These are phyloP conservation scores for Lota lota DNA, from an alignment of 2,113 vertebrate genomes.

Conservation along the genomic window DNA sequence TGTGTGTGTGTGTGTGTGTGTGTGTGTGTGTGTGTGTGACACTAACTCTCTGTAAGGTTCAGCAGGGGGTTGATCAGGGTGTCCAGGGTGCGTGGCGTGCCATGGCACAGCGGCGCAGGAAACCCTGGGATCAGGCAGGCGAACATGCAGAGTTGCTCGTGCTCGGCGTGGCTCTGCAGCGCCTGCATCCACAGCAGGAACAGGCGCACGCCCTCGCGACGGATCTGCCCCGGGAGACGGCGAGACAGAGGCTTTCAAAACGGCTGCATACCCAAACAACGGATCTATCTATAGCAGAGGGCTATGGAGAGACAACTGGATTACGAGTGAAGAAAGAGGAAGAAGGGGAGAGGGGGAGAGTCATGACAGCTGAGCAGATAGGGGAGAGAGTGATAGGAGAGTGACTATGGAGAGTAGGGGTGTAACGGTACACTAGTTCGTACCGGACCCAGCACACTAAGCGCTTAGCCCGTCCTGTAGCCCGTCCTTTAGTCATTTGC, in stretches of 20 bases:
- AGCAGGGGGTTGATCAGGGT: constrained; percentile 92
- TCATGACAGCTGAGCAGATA: constrained; percentile 19
- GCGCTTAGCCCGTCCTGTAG: neutral
- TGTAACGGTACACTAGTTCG: neutral
- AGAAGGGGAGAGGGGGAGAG: too few species aligned
- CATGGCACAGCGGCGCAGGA: constrained; percentile 85
- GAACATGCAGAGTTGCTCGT: constrained; percentile 95
- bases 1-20: neutral
- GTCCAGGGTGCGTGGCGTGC: constrained; percentile 90
- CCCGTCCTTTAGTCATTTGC: too few species aligned
- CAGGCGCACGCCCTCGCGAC: constrained; percentile 93
- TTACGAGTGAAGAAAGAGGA: too few species aligned
- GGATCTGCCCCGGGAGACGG: constrained; percentile 76
- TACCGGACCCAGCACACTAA: too few species aligned
- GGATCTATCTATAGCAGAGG: too few species aligned
- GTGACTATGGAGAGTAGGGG: neutral
- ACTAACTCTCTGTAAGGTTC: constrained; percentile 91
- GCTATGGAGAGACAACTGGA: too few species aligned
- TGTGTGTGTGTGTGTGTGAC: constrained; percentile 12
- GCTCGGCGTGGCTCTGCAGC: constrained; percentile 90
- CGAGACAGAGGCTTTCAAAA: too few species aligned
- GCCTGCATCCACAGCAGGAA: constrained; percentile 98
- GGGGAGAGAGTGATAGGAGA: neutral
- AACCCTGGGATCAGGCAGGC: constrained; percentile 97
- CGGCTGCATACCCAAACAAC: too few species aligned